Evolutionary conservation across 2,888 invertebrate genomes (phyloP).

Genomic region (Hemaris fuciformis): DNA sequence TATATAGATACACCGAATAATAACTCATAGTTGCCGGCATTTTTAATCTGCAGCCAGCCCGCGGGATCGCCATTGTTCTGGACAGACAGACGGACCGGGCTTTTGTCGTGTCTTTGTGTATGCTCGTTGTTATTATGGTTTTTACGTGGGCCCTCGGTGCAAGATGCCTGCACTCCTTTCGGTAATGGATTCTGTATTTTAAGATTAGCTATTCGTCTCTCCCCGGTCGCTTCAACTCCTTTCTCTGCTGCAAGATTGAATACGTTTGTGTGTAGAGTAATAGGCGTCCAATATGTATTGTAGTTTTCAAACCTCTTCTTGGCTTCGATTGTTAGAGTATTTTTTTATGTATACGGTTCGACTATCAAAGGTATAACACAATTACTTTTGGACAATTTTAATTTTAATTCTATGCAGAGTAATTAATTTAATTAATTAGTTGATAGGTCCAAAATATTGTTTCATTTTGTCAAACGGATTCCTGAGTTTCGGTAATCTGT

Average conservation of each 20-base stretch:
- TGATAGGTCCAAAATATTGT: no score
- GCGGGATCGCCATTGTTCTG: slow-evolving; percentile 46
- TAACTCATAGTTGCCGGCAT: slow-evolving; percentile 16
- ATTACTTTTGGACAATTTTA: no score
- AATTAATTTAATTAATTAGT: no score
- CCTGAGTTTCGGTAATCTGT: no score
- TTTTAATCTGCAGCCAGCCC: slow-evolving; percentile 48
- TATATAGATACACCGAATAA: slow-evolving; percentile 3
- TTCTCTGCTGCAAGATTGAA: background rate
- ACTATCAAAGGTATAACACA: no score
- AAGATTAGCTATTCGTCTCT: slow-evolving; percentile 8
- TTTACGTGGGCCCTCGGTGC: slow-evolving; percentile 3
- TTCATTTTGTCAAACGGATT: no score
- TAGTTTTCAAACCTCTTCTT: background rate
- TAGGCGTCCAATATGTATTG: no score
- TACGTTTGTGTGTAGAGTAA: background rate
- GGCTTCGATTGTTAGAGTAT: background rate
- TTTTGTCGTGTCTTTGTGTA: slow-evolving; percentile 21
- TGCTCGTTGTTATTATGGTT: slow-evolving; percentile 5
- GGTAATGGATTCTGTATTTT: slow-evolving; percentile 35
- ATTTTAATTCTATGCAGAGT: no score
- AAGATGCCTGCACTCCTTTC: slow-evolving; percentile 26
- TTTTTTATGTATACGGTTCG: no score
- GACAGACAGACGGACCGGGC: slow-evolving; percentile 35
- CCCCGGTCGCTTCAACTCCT: no score